Base-by-base conservation (phyloP, 2,888 invertebrate genomes). In the Antheraea assamensis region DNA sequence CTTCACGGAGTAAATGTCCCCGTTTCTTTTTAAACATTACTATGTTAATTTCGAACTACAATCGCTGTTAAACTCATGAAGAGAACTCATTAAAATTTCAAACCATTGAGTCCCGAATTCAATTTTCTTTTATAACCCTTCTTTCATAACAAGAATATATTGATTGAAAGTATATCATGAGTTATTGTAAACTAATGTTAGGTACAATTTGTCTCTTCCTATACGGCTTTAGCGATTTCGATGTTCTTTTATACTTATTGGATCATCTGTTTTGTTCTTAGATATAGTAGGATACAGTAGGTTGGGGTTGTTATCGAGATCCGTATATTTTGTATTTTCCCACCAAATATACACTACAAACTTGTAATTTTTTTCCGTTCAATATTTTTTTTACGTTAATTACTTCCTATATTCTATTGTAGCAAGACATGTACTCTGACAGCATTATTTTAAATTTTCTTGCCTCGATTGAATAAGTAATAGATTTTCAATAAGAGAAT, bases 1-100 rank as follows among this genome's bases (percentile, higher is more conserved):
- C 87, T 85, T 83, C 79, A 77, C 70, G 75, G 80, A 79, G 81
- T 80, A 84, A 84, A 83, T 79, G 81, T 79, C 79, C 74, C 79
- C 73, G 75, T 71, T 76, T 76, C 74, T 79, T 79, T 76, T 74
- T 21, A 76, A n/a, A 76, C 76, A 30, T 58, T 47, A 42, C 55
- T 42, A 73, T 70, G 74, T 77, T 79, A 78, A 82, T 79, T 79
- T 77, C 74, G 31, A 49, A 35, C 73, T 77, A 58, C 27, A 73
- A 71, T 55, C 27, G 10, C 49, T 66, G 42, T 71, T 68, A 21
- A n/a, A n/a, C n/a, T n/a, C n/a, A n/a, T n/a, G n/a, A n/a, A n/a
- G 71, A 47, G 70, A 75, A 52, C 75, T 75, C 21, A 68, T 35
- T 68, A 68, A 68, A 35, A 35, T 35, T 68, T 35, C 68, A 68